Percentiles rank a stretch among this genome's conserved stretches.
phyloP scores from a whole-genome alignment of 2,113 vertebrate genomes.

The Hipposideros armiger region DNA sequence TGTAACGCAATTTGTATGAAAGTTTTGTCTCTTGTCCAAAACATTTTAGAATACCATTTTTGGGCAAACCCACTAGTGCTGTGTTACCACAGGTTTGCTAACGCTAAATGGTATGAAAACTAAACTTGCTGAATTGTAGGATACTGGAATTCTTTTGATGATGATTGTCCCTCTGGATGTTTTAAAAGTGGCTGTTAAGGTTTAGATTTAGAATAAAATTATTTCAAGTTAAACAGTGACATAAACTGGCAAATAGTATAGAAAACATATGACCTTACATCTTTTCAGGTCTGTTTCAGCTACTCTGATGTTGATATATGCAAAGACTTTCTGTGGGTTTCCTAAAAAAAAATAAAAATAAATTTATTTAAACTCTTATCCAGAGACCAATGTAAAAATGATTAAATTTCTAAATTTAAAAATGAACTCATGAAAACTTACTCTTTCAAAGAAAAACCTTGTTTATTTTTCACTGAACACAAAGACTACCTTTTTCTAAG shows the following conservation, averaged over 20 bases:
- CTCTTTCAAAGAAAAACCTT: slow-evolving; percentile 45
- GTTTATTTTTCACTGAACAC: background rate
- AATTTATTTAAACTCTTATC: slow-evolving; percentile 7
- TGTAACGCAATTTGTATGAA: background rate
- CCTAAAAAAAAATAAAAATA: slow-evolving; percentile 85
- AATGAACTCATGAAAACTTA: background rate
- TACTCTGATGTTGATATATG: slow-evolving; percentile 92
- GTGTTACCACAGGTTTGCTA: background rate
- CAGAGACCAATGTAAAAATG: slow-evolving; percentile 4
- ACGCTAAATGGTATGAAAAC: background rate
- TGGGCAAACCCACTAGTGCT: background rate
- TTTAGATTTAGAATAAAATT: slow-evolving; percentile 35
- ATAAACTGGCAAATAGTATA: background rate
- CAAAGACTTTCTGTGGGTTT: slow-evolving; percentile 93
- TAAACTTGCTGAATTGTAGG: background rate
- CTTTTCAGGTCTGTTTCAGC: slow-evolving; percentile 91
- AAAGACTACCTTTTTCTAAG: slow-evolving; percentile 37
- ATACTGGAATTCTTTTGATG: background rate
- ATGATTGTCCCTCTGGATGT: background rate
- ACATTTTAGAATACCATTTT: slow-evolving; percentile 25
- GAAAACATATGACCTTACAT: slow-evolving; percentile 88
- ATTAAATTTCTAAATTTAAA: slow-evolving; percentile 41
- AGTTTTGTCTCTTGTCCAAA: background rate
- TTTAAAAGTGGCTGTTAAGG: background rate
- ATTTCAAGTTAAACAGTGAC: slow-evolving; percentile 42